Evolutionary conservation across 2,113 vertebrate genomes (phyloP), one percentile per base, ranked within the genome.

Genomic region (Neolamprologus modestus): DNA sequence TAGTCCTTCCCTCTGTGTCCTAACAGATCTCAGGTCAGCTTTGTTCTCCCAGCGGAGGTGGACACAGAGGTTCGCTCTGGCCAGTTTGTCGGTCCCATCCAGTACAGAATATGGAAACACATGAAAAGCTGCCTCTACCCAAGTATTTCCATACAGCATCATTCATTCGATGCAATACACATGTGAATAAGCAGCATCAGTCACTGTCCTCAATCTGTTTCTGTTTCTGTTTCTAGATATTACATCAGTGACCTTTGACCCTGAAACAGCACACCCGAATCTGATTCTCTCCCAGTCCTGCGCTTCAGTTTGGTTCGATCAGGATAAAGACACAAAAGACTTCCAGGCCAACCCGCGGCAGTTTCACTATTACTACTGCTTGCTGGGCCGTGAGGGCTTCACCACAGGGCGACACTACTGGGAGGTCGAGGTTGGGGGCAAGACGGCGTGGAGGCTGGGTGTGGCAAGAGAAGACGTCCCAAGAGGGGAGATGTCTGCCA

Each of bases 41-140:
- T 96, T 21, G 78, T 95, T n/a, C 91, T 68, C 12, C 96, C 96
- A 9, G 78, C 92, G 0, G 87, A 95, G 11, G 91, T 96, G 80
- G 89, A 96, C 84, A 93, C 82, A 5, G 95, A 96, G 71, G 93
- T 96, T 52, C 91, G 86, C 45, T 92, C 94, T 1, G 94, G 95
- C 26, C 95, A 95, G 81, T 96, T 96, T 88, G 91, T 96, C 42
- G 96, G 96, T 10, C 96, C 96, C 12, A 91, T 96, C 33, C 96
- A 97, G 87, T 97, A 97, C 93, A 94, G 95, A 84, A 96, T 96
- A 92, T 97, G 96, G 96, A 97, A 97, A 81, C 96, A 95, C 90
- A 97, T 97, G 96, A 96, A 95, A 86, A 91, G 86, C 83, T 95
- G 91, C 54, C 96, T 97, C n/a, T 97, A 97, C 81, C 96, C 96